Evolutionary conservation across 2,888 invertebrate species (phyloP).

Genomic region (Drosophila helvetica): DNA sequence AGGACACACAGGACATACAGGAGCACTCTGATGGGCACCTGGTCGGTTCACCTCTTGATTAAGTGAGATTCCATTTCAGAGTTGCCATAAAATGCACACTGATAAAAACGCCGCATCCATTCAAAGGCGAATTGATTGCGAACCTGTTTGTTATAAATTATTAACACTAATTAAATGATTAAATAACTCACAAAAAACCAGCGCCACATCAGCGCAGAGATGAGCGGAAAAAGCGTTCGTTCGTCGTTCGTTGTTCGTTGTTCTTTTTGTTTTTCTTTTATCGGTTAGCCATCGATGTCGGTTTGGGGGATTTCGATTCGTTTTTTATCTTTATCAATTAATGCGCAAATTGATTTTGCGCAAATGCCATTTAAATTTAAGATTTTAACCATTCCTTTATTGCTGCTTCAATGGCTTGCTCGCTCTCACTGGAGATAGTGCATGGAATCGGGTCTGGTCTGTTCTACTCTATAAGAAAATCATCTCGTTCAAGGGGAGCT

Average conservation of each 20-base stretch:
- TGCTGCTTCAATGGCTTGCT: constrained; percentile 28
- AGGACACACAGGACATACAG: constrained; percentile 29
- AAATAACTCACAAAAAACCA: constrained; percentile 37
- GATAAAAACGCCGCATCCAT: constrained; percentile 2
- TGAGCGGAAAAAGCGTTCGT: not conserved
- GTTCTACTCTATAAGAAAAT: no score
- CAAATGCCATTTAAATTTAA: constrained; percentile 42
- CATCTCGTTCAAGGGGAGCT: no score
- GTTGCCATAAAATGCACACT: constrained; percentile 36
- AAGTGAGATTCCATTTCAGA: constrained; percentile 40
- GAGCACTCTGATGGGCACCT: not conserved
- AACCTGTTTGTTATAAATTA: constrained; percentile 48
- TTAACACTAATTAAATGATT: constrained; percentile 54
- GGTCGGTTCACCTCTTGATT: constrained; percentile 17
- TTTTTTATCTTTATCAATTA: constrained; percentile 54
- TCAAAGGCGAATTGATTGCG: constrained; percentile 35
- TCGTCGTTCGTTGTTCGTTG: no score
- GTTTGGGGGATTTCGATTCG: constrained; percentile 40
- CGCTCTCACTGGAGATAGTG: not conserved
- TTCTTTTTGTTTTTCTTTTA: not conserved
- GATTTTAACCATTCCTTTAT: constrained; percentile 30
- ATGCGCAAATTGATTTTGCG: constrained; percentile 48
- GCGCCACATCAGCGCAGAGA: not conserved
- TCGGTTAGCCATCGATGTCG: constrained; percentile 7
- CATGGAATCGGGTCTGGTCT: no score